These are phyloP conservation scores for Melanotaenia boesemani DNA, from an alignment of 2,797 vertebrate species.

Conservation along the genomic window DNA sequence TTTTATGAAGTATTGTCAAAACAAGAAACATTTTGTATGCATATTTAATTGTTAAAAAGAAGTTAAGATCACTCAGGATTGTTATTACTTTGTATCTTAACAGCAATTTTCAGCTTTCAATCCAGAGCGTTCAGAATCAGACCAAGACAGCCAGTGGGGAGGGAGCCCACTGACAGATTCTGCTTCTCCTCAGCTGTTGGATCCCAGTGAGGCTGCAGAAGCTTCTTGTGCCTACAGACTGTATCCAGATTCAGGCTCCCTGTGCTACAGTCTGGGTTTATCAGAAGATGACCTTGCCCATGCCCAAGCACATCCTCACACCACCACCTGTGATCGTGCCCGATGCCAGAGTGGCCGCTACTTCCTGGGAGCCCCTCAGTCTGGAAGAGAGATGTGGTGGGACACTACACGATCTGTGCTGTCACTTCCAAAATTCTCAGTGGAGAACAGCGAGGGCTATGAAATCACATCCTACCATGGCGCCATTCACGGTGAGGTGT, in stretches of 20 bases:
- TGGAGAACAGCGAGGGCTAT: slow-evolving; percentile 90
- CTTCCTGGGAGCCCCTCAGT: slow-evolving; percentile 90
- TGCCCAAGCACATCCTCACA: slow-evolving; percentile 85
- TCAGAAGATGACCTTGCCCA: slow-evolving; percentile 88
- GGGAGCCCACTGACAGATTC: slow-evolving; percentile 92
- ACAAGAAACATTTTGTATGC: not conserved
- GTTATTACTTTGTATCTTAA: slow-evolving; percentile 31
- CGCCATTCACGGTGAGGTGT: slow-evolving; percentile 87
- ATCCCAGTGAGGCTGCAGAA: slow-evolving; percentile 84
- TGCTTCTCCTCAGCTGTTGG: slow-evolving; percentile 92
- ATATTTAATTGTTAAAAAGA: not conserved
- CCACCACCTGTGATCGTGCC: slow-evolving; percentile 89
- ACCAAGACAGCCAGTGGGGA: slow-evolving; percentile 96
- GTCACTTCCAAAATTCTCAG: slow-evolving; percentile 89
- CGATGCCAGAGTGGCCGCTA: slow-evolving; percentile 92
- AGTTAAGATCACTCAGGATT: slow-evolving; percentile 9
- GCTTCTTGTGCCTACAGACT: slow-evolving; percentile 91
- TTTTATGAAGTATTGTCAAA: slow-evolving; percentile 19
- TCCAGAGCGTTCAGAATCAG: slow-evolving; percentile 92
- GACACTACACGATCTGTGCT: slow-evolving; percentile 87
- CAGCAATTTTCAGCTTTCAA: slow-evolving; percentile 93
- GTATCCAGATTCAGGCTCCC: slow-evolving; percentile 87
- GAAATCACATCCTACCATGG: slow-evolving; percentile 91
- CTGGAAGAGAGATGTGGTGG: slow-evolving; percentile 93
- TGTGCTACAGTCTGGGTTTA: slow-evolving; percentile 90